phyloP scores from a whole-genome alignment of 2,888 invertebrate genomes.

The Chalcis sispes region DNA sequence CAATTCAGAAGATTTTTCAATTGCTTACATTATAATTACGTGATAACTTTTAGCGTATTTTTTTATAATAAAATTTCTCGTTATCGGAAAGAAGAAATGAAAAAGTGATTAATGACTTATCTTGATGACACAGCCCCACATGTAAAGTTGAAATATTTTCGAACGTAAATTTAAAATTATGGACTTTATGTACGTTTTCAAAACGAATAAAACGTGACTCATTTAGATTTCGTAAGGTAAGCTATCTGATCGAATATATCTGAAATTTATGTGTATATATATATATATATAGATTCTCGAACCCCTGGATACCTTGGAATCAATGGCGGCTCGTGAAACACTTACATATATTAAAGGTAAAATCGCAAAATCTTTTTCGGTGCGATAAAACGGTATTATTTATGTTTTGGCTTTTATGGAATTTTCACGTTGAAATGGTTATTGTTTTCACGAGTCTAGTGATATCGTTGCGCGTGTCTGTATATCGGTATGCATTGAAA shows the following conservation, averaged over 20 bases:
- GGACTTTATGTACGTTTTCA: neutral
- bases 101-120: neutral
- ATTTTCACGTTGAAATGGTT: neutral
- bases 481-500: too few species aligned
- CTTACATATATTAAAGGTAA: conserved; percentile 2
- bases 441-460: conserved; percentile 22
- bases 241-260: conserved; percentile 30
- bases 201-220: conserved; percentile 46
- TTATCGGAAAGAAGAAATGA: too few species aligned
- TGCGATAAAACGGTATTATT: conserved; percentile 12
- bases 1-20: neutral
- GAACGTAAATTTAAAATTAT: conserved; percentile 18
- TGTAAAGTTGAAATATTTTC: neutral
- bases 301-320: conserved; percentile 13
- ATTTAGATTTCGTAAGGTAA: conserved; percentile 8
- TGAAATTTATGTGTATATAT: conserved; percentile 16
- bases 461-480: too few species aligned
- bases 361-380: conserved; percentile 18
- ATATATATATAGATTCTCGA: conserved; percentile 9
- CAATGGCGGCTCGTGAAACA: conserved; percentile 25
- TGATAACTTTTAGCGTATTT: conserved; percentile 28
- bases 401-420: neutral
- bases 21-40: conserved; percentile 33
- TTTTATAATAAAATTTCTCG: conserved; percentile 5
- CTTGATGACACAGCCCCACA: conserved; percentile 10